A percentile compares a stretch with the other conserved stretches of the same genome.
phyloP scores from a whole-genome alignment of 1,140 invertebrate genomes.

The Bombus pascuorum region DNA sequence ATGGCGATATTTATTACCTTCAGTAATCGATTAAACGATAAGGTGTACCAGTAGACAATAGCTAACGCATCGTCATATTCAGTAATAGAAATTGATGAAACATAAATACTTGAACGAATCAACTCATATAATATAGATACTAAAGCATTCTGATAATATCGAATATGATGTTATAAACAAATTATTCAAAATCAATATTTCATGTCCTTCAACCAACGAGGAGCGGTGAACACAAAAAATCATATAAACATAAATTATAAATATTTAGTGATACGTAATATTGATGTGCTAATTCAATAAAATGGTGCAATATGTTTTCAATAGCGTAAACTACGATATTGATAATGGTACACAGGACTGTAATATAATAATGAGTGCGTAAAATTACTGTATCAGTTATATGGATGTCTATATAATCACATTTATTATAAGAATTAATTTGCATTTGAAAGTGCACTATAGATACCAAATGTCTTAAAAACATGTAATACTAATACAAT shows the following conservation, averaged over 20 bases:
- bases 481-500: constrained; percentile 41
- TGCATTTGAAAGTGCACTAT: constrained; percentile 55
- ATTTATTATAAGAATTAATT: constrained; percentile 54
- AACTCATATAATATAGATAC: background rate
- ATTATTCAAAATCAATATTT: background rate
- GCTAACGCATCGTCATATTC: constrained; percentile 26
- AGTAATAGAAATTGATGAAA: constrained; percentile 46
- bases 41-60: constrained; percentile 50
- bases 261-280: constrained; percentile 54
- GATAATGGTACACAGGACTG: constrained; percentile 61
- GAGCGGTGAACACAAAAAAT: background rate
- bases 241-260: constrained; percentile 11
- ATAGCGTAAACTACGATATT: constrained; percentile 54
- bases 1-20: constrained; percentile 79
- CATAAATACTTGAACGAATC: background rate
- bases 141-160: constrained; percentile 5
- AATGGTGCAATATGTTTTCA: constrained; percentile 64
- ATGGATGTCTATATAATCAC: constrained; percentile 69
- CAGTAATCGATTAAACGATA: constrained; percentile 67
- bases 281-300: constrained; percentile 48
- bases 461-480: constrained; percentile 43
- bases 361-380: constrained; percentile 62
- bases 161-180: background rate
- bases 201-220: background rate
- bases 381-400: constrained; percentile 57